A percentile compares a stretch with the other conserved stretches of the same genome.
Evolutionary conservation across 2,888 invertebrate genomes (phyloP).

Genomic region (Ptycholaimellus sp.): DNA sequence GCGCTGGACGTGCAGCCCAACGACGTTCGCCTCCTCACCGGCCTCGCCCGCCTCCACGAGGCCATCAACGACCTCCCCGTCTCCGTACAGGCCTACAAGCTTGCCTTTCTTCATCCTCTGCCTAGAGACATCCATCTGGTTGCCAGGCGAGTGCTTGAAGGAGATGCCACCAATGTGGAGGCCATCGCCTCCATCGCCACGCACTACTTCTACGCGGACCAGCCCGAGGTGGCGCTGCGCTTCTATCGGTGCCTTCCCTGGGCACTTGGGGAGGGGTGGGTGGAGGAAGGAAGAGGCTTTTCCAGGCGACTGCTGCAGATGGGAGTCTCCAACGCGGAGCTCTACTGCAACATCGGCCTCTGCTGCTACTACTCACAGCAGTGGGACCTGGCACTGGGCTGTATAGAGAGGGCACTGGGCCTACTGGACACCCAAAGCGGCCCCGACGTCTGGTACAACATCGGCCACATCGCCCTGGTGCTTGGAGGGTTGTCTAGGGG

Average conservation of each 20-base stretch:
- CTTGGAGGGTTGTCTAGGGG: too few relatives aligned
- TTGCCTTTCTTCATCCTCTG: too few relatives aligned
- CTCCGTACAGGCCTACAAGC: too few relatives aligned
- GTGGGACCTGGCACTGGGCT: constrained; percentile 71
- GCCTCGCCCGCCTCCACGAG: constrained; percentile 36
- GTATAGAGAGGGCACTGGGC: constrained; percentile 46
- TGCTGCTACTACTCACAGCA: constrained; percentile 95
- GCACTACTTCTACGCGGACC: constrained; percentile 85
- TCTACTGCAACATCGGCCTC: constrained; percentile 41
- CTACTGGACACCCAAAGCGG: constrained; percentile 41
- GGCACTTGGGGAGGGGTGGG: constrained; percentile 35
- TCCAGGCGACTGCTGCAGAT: constrained; percentile 66
- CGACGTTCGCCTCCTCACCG: constrained; percentile 43
- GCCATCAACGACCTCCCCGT: constrained; percentile 27
- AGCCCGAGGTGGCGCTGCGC: constrained; percentile 79
- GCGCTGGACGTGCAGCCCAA: constrained; percentile 61
- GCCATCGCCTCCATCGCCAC: constrained; percentile 88
- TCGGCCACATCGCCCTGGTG: constrained; percentile 80
- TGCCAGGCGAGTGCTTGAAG: too few relatives aligned
- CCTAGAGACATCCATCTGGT: too few relatives aligned
- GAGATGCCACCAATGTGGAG: constrained; percentile 81
- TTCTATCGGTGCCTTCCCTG: constrained; percentile 53
- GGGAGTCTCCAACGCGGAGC: constrained; percentile 71
- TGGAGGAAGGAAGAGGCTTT: constrained; percentile 10
- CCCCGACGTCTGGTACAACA: constrained; percentile 88